phyloP scores from a whole-genome alignment of 1,140 invertebrate genomes.

The Hylaeus volcanicus region DNA sequence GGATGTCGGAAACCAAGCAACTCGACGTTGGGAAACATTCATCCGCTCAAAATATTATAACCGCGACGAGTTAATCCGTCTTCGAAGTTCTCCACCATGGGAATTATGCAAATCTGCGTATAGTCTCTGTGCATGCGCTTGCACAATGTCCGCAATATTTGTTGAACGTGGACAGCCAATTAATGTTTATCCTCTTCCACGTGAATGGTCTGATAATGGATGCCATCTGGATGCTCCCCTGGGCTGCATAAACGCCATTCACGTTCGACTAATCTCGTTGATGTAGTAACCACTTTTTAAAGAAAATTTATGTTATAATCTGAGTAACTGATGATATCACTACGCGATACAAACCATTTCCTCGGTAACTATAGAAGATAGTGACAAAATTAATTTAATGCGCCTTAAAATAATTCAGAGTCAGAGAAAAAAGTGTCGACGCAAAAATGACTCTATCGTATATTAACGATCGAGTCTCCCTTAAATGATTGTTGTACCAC shows the following conservation, averaged over 20 bases:
- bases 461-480: background rate
- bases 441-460: too few relatives aligned
- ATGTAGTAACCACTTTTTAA: background rate
- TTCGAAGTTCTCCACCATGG: constrained; percentile 15
- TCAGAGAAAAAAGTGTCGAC: too few relatives aligned
- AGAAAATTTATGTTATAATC: background rate
- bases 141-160: constrained; percentile 27
- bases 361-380: too few relatives aligned
- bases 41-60: constrained; percentile 8
- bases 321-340: too few relatives aligned
- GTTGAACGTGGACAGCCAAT: constrained; percentile 24
- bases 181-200: constrained; percentile 10
- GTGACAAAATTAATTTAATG: too few relatives aligned
- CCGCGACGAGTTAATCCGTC: constrained; percentile 18
- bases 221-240: background rate
- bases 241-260: background rate
- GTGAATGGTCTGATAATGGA: constrained; percentile 28
- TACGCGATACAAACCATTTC: too few relatives aligned
- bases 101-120: constrained; percentile 28
- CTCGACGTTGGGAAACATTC: background rate
- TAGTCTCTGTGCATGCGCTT: background rate
- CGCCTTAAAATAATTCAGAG: too few relatives aligned
- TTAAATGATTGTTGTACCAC: background rate
- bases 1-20: background rate
- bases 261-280: background rate